Conservation (phyloP, 2,888 invertebrate genomes). For the Lasioglossum leucozonium region DNA sequence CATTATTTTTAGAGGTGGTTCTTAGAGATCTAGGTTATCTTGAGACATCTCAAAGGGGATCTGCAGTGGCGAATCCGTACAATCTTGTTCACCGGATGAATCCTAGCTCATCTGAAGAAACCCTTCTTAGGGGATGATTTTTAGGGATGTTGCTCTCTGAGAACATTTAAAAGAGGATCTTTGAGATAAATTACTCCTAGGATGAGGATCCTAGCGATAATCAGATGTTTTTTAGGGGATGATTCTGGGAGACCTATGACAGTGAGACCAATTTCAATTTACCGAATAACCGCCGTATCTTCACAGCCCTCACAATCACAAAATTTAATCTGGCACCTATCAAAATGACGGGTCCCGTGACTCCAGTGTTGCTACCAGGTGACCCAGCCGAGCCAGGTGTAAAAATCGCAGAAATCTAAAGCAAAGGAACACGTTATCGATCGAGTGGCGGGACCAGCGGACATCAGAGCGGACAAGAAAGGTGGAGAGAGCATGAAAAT, state of each 20-base stretch:
- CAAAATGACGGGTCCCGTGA: background rate
- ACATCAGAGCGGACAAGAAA: slow-evolving; percentile 31
- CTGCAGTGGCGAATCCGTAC: too few species aligned
- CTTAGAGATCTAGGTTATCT: too few species aligned
- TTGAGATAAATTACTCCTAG: too few species aligned
- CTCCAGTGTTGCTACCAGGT: background rate
- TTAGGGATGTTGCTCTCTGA: too few species aligned
- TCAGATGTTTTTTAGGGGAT: too few species aligned
- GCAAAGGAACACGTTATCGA: slow-evolving; percentile 32
- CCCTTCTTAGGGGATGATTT: too few species aligned
- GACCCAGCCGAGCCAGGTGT: background rate
- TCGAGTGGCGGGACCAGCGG: slow-evolving; percentile 33
- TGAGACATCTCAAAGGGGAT: too few species aligned
- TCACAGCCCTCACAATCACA: background rate
- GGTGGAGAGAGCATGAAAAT: slow-evolving; percentile 39
- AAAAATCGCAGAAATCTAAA: background rate
- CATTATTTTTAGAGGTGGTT: too few species aligned
- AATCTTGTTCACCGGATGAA: too few species aligned
- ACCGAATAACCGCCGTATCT: background rate
- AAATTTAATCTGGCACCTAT: background rate
- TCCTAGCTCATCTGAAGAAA: too few species aligned
- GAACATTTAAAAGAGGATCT: too few species aligned
- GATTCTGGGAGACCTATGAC: background rate
- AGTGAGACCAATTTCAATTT: background rate
- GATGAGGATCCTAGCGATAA: too few species aligned